Conservation (phyloP, 2,888 invertebrate species). For the Aphodius sticticus region DNA sequence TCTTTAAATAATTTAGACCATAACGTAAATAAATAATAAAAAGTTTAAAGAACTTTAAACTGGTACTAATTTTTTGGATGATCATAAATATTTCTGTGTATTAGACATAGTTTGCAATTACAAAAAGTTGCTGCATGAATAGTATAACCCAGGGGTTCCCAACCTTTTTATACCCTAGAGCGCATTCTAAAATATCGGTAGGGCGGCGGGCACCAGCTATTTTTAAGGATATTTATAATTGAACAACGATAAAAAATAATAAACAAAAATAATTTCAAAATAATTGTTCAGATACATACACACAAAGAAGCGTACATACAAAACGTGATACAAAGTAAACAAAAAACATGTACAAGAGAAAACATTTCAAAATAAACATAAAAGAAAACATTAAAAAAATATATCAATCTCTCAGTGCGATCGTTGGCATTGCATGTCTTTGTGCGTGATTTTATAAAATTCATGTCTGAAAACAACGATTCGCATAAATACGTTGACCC, state of each 20-base stretch:
- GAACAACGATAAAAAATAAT: neutral
- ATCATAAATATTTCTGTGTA: too few species aligned
- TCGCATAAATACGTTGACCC: constrained; percentile 31
- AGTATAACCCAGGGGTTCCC: constrained; percentile 22
- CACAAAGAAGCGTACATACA: neutral
- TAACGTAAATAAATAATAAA: too few species aligned
- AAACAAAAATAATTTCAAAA: neutral
- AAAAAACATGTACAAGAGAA: neutral
- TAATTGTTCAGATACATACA: neutral
- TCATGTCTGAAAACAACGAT: constrained; percentile 34
- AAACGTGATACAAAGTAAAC: neutral
- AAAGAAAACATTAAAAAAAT: constrained; percentile 22
- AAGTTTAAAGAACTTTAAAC: too few species aligned
- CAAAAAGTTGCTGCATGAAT: too few species aligned
- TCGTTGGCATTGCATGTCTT: constrained; percentile 35
- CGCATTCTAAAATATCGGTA: constrained; percentile 9
- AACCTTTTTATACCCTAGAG: constrained; percentile 19
- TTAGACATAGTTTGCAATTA: too few species aligned
- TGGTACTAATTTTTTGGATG: too few species aligned
- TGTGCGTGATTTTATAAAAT: constrained; percentile 37
- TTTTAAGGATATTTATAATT: constrained; percentile 19
- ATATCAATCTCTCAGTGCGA: constrained; percentile 12
- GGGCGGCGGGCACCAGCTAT: neutral
- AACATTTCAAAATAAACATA: constrained; percentile 12
- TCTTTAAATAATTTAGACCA: too few species aligned